phyloP scores from a whole-genome alignment of 1,140 invertebrate species.

The Drosophila rufa region DNA sequence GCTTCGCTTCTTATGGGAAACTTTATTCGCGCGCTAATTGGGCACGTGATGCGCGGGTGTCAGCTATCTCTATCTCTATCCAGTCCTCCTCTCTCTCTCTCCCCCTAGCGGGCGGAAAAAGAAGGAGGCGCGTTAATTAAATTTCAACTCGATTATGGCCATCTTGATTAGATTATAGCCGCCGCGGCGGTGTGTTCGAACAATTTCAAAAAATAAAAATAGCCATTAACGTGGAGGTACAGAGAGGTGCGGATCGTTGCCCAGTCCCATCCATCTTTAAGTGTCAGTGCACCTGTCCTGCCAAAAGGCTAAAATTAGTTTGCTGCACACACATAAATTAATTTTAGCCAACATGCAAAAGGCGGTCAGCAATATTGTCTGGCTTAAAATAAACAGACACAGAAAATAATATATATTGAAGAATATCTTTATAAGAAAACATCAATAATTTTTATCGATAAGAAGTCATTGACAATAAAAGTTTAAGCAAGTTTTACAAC shows the following conservation, averaged over 20 bases:
- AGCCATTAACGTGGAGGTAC: neutral
- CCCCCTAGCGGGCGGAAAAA: conserved; percentile 9
- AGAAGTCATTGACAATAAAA: neutral
- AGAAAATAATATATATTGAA: neutral
- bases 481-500: neutral
- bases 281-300: conserved; percentile 46
- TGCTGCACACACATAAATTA: conserved; percentile 24
- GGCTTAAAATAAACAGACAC: conserved; percentile 21
- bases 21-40: conserved; percentile 52
- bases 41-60: conserved; percentile 57
- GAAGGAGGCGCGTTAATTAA: conserved; percentile 59
- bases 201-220: conserved; percentile 32
- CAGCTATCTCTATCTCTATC: conserved; percentile 20
- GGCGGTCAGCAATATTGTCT: conserved; percentile 43
- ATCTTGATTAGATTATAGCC: conserved; percentile 55
- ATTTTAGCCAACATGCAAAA: conserved; percentile 58
- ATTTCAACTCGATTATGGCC: conserved; percentile 57
- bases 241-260: neutral
- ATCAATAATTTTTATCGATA: neutral
- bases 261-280: conserved; percentile 25
- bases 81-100: neutral
- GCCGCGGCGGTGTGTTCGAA: neutral
- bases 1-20: neutral
- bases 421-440: neutral
- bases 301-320: conserved; percentile 25